Base-by-base conservation (phyloP, 2,797 vertebrate species). In the Tachyglossus aculeatus region DNA sequence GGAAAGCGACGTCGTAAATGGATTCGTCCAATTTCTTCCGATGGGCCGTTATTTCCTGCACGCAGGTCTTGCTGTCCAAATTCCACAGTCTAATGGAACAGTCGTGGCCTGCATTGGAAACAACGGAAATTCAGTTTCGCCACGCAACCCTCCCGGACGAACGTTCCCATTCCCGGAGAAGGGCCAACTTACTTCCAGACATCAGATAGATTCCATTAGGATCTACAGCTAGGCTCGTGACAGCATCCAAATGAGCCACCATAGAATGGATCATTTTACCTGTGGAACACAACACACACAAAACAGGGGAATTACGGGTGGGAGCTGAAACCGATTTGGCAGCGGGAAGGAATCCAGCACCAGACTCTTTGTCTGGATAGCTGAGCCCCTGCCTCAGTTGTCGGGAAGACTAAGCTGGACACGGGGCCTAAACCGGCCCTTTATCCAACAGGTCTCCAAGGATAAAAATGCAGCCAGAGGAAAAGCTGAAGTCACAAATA, bases 171-270 rank as follows among this genome's bases (percentile, higher is more conserved):
- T 14, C n/a, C 31, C 39, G 58, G 0, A 69, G 5, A 41, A 71
- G 12, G 44, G 36, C 84, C 65, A 13, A 62, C 85, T 96, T 94
- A 99, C 98, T 99, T 94, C 98, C 98, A 72, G 98, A 99, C 96
- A 99, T 99, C 92, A 99, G 91, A 91, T 99, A 99, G 89, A 99
- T 99, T 88, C 98, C 98, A 84, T 99, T 99, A 59, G 98, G 98
- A 91, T 99, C 98, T 81, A 99, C 97, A 62, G 97, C 98, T 91
- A 99, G 92, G 89, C 97, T 97, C 87, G 98, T 99, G 67, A 99
- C 98, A 25, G 98, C 98, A 77, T 99, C 97, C 92, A 99, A 94
- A 83, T 99, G 98, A 90, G 98, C 98, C 86, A 99, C 97, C 98
- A 99, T 99, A 76, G 96, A 95, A 86, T 99, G 98, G 88, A 98